Conservation (phyloP, 2,888 invertebrate species). For the Ophion slaviceki region DNA sequence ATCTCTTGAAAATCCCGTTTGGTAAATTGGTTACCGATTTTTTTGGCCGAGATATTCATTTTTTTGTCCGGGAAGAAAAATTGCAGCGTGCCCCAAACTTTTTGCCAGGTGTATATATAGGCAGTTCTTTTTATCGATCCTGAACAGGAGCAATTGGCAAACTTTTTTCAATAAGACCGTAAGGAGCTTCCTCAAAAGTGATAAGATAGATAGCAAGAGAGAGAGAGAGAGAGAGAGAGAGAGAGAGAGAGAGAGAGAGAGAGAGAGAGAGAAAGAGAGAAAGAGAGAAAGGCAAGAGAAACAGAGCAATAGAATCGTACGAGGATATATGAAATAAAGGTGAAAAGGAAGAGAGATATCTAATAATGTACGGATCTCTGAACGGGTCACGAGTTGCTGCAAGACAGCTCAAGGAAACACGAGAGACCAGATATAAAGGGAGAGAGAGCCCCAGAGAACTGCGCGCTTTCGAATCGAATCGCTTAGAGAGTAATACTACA, state of each 20-base stretch:
- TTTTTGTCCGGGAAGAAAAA: too few species aligned
- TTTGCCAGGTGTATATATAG: not conserved
- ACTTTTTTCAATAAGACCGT: slow-evolving; percentile 46
- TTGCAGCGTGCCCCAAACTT: too few species aligned
- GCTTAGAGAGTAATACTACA: slow-evolving; percentile 50
- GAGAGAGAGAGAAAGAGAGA: not conserved
- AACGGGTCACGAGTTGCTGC: slow-evolving; percentile 57
- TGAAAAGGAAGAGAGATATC: slow-evolving; percentile 41
- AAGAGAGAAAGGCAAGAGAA: not conserved
- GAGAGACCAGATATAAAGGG: slow-evolving; percentile 29
- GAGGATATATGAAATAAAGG: slow-evolving; percentile 13
- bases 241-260: not conserved
- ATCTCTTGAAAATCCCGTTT: too few species aligned
- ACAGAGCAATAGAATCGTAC: not conserved
- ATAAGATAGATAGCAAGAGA: not conserved
- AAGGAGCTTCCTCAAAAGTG: not conserved
- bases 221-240: slow-evolving; percentile 14
- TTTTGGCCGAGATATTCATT: too few species aligned
- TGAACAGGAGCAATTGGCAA: slow-evolving; percentile 18
- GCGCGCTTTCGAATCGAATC: slow-evolving; percentile 58
- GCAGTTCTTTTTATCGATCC: not conserved
- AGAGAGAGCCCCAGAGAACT: slow-evolving; percentile 14
- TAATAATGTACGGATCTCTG: slow-evolving; percentile 60
- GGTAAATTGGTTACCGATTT: too few species aligned
- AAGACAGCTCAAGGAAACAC: slow-evolving; percentile 48